Evolutionary conservation across 2,113 vertebrate species (phyloP).

Genomic region (Indicator indicator): DNA sequence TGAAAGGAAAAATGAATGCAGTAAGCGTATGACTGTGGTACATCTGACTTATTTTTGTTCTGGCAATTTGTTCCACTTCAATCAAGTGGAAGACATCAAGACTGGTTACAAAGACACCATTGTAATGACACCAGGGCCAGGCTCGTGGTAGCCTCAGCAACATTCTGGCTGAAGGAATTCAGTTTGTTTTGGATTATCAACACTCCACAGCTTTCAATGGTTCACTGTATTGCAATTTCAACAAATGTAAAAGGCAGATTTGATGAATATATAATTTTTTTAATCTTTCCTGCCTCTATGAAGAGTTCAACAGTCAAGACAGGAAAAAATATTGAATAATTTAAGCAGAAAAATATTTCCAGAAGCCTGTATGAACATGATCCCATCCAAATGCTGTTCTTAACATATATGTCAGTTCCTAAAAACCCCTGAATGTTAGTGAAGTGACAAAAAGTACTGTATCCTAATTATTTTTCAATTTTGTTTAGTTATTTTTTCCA

Average conservation of each 20-base stretch:
- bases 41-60: conserved; percentile 5
- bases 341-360: background rate
- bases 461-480: background rate
- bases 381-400: background rate
- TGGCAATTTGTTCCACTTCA: background rate
- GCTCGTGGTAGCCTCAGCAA: background rate
- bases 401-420: background rate
- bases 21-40: background rate
- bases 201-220: background rate
- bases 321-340: background rate
- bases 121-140: background rate
- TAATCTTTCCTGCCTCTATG: background rate
- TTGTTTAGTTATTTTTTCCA: background rate
- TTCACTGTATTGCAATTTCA: background rate
- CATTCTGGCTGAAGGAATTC: conserved; percentile 15
- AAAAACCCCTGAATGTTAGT: background rate
- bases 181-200: conserved; percentile 19
- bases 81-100: background rate
- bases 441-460: background rate
- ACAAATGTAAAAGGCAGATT: background rate
- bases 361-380: background rate
- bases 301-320: background rate
- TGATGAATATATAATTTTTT: background rate
- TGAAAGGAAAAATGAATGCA: background rate
- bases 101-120: background rate